A percentile compares a stretch with the other conserved stretches of the same genome.
Evolutionary conservation across 2,797 vertebrate genomes (phyloP).

Genomic region (Sphenopsis melanotis): DNA sequence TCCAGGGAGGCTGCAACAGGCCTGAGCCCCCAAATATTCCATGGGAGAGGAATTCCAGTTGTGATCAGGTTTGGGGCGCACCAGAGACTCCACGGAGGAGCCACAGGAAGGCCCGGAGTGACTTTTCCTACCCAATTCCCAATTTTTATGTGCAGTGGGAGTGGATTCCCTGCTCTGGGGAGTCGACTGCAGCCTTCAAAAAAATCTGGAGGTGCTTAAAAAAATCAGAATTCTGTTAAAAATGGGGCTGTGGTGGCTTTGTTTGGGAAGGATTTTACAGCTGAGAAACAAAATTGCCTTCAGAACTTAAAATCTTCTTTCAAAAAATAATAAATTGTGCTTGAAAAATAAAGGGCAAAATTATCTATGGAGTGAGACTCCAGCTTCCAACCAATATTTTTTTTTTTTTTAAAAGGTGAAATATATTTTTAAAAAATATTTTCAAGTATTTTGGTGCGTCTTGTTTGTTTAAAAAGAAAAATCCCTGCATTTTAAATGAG

Average conservation of each 20-base stretch:
- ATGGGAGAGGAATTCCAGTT: accelerated
- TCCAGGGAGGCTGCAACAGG: not conserved
- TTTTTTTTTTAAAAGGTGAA: not conserved
- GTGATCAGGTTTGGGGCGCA: not conserved
- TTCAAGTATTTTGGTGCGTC: not conserved
- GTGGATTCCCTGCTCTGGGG: not conserved
- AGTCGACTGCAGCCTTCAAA: not conserved
- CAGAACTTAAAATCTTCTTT: not conserved
- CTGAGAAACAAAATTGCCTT: not conserved
- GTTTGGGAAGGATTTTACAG: not conserved
- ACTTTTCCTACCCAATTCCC: not conserved
- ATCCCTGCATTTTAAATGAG: not conserved
- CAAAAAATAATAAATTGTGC: not conserved
- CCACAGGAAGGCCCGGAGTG: not conserved
- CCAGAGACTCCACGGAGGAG: not conserved
- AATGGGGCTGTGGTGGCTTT: not conserved
- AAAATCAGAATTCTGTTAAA: not conserved
- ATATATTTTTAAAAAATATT: not conserved
- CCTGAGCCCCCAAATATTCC: not conserved
- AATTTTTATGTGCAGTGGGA: accelerated
- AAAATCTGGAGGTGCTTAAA: not conserved
- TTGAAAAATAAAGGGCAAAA: not conserved
- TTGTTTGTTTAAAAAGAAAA: not conserved
- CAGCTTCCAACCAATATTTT: not conserved
- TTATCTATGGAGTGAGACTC: not conserved